Base-by-base conservation (phyloP, 2,113 vertebrate species). In the Ellobius talpinus region DNA sequence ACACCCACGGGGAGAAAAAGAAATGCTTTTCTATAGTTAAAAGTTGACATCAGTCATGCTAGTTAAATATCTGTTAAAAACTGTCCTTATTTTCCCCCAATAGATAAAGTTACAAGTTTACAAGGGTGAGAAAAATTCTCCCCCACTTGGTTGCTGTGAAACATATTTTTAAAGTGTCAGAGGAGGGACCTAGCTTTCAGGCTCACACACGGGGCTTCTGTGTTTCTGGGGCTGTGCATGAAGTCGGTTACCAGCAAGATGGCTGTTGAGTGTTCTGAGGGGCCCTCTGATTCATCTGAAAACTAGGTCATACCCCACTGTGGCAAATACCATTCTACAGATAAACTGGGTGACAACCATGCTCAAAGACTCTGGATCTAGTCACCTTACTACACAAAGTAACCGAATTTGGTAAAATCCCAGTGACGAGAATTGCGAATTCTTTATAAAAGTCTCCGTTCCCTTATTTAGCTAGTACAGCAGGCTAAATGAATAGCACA, bases 91-190 rank as follows among this genome's bases (percentile, higher is more conserved):
- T 94, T 74, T 61, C 93, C 79, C 76, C 77, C 65, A 84, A 58
- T 81, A 93, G 86, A 85, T 79, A 74, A 92, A 88, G 87, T 84
- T 95, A 68, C 73, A 93, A 87, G 65, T 92, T 96, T 87, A 95
- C 76, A 73, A 68, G 74, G 24, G 73, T 63, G 93, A 93, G 76
- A 97, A 97, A 81, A 96, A 36, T 70, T 74, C 55, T 68, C 84
- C n/a, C 31, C 68, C 33, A 61, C 91, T 92, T 90, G 52, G 93
- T 76, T 93, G 72, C 95, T 94, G 92, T 90, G 85, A 70, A 36
- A 89, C 95, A 63, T 95, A 87, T 97, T 98, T 97, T 96, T 95
- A 72, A 97, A 97, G 95, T 84, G 66, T 85, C 95, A 95, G 92
- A 68, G 89, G 45, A 94, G 90, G 31, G 81, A 96, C 91, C 55